Evolutionary conservation across 2,888 invertebrate species (phyloP).

Genomic region (Sinotaia quadrata): DNA sequence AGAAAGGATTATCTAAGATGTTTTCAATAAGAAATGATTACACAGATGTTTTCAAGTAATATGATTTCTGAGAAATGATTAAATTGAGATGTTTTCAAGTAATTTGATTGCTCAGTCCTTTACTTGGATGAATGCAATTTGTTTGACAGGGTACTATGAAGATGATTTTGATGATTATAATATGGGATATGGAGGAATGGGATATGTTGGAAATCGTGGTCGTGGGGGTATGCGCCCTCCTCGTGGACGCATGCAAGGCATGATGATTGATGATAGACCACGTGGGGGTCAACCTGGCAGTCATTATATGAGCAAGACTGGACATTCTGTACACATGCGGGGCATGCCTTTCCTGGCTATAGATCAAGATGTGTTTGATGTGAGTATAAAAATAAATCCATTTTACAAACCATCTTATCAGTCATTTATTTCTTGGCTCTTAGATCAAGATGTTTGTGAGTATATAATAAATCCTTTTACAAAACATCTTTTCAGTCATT

Average conservation of each 20-base stretch:
- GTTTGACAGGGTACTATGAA: constrained; percentile 71
- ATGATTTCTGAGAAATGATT: no score
- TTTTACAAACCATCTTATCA: no score
- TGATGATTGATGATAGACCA: constrained; percentile 32
- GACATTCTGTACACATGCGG: constrained; percentile 83
- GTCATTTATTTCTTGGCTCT: no score
- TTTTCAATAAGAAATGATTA: no score
- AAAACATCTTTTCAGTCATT: no score
- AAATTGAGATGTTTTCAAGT: no score
- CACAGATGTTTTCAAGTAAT: no score
- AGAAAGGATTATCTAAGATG: no score
- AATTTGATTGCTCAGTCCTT: no score
- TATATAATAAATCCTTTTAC: no score
- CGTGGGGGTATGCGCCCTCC: constrained; percentile 31
- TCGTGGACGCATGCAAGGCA: constrained; percentile 18
- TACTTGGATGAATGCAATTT: no score
- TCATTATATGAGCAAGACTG: constrained; percentile 68
- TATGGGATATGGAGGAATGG: constrained; percentile 53
- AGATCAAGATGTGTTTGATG: constrained; percentile 87
- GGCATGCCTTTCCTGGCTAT: constrained; percentile 90
- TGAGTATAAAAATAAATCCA: constrained; percentile 40
- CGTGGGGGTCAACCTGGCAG: constrained; percentile 58
- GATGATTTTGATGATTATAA: constrained; percentile 71
- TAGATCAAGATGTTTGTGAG: no score
- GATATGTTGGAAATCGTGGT: constrained; percentile 44